Evolutionary conservation across 2,113 vertebrate genomes (phyloP).

Genomic region (Menidia beryllina): DNA sequence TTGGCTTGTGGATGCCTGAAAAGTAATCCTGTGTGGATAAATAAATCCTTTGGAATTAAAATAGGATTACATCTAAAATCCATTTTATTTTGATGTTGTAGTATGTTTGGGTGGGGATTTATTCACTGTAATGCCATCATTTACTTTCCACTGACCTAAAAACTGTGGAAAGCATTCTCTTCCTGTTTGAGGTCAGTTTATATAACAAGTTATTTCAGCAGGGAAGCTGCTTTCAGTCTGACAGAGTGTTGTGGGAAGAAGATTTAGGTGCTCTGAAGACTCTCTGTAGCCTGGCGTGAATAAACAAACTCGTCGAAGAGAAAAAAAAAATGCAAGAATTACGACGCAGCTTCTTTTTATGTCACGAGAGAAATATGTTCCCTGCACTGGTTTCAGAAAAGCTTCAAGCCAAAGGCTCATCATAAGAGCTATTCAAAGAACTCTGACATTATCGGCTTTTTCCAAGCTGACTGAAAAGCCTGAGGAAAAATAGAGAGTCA

Average conservation of each 20-base stretch:
- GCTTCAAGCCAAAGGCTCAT: background rate
- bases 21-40: constrained; percentile 6
- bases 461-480: constrained; percentile 11
- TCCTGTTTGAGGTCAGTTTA: constrained; percentile 51
- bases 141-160: constrained; percentile 34
- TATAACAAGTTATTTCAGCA: constrained; percentile 50
- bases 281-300: background rate
- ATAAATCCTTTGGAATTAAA: constrained; percentile 26
- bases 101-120: constrained; percentile 12
- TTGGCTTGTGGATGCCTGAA: background rate
- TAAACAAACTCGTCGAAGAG: background rate
- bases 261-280: background rate
- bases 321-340: background rate
- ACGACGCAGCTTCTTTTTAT: background rate
- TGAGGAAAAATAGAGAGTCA: constrained; percentile 9
- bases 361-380: background rate
- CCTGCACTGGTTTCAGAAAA: background rate
- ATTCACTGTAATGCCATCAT: constrained; percentile 25
- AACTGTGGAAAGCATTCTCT: constrained; percentile 16
- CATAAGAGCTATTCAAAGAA: background rate
- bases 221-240: constrained; percentile 27
- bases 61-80: constrained; percentile 34
- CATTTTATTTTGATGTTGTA: constrained; percentile 9
- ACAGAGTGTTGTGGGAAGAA: constrained; percentile 4
- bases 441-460: constrained; percentile 10